Evolutionary conservation across 2,888 invertebrate species (phyloP).

Genomic region (Psylliodes chrysocephalus): DNA sequence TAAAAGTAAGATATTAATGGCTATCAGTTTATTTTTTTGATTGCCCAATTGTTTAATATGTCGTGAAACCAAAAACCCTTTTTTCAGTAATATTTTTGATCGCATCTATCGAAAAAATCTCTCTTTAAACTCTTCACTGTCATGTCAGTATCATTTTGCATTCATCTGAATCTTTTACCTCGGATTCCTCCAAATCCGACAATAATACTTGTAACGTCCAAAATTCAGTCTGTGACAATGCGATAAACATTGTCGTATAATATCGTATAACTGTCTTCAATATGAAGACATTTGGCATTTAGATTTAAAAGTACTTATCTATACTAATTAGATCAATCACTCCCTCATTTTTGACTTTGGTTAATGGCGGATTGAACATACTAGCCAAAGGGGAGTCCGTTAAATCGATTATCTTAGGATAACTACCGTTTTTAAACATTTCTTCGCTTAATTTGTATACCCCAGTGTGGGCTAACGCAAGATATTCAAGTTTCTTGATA

Average conservation of each 20-base stretch:
- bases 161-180: no score
- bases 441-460: slow-evolving; percentile 56
- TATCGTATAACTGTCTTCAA: slow-evolving; percentile 21
- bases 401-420: slow-evolving; percentile 58
- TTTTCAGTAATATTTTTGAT: no score
- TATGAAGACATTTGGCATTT: slow-evolving; percentile 18
- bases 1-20: no score
- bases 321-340: slow-evolving; percentile 54
- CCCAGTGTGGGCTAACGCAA: slow-evolving; percentile 59
- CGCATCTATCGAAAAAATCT: no score
- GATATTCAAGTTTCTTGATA: slow-evolving; percentile 56
- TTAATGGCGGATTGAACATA: slow-evolving; percentile 59
- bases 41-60: neutral
- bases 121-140: no score
- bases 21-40: neutral
- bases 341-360: slow-evolving; percentile 55
- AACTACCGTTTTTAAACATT: slow-evolving; percentile 56
- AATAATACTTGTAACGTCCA: slow-evolving; percentile 37
- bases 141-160: no score
- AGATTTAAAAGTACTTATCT: slow-evolving; percentile 43
- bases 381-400: slow-evolving; percentile 58
- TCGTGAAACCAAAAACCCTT: no score
- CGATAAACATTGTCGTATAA: slow-evolving; percentile 24
- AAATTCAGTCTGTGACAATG: slow-evolving; percentile 42
- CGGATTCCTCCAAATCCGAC: neutral